These are phyloP conservation scores for Synergus laeviventris DNA, from an alignment of 2,888 invertebrate species.

Conservation along the genomic window DNA sequence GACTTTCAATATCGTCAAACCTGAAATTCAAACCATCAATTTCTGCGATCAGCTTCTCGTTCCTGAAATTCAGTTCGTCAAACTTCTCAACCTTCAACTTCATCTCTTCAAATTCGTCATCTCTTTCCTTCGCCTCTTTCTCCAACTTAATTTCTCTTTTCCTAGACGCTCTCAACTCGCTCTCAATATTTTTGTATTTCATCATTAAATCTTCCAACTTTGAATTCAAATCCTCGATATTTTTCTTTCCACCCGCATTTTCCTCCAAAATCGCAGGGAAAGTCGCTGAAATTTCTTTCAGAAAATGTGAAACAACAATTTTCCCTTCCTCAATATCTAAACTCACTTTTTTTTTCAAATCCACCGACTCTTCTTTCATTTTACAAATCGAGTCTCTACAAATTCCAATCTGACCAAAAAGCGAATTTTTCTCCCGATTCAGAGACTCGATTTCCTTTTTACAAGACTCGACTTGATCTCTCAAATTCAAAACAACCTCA, in stretches of 20 bases:
- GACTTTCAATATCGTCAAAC: conserved; percentile 57
- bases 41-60: conserved; percentile 62
- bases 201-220: conserved; percentile 45
- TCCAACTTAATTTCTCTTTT: conserved; percentile 43
- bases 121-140: conserved; percentile 49
- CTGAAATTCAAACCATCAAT: conserved; percentile 63
- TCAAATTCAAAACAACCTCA: conserved; percentile 57
- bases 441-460: conserved; percentile 56
- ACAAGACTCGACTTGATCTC: conserved; percentile 60
- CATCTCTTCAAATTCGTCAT: conserved; percentile 50
- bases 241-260: conserved; percentile 42
- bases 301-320: conserved; percentile 50
- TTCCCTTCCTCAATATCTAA: conserved; percentile 49
- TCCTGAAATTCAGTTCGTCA: conserved; percentile 56
- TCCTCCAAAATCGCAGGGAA: conserved; percentile 43
- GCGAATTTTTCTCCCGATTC: conserved; percentile 57
- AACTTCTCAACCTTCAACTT: conserved; percentile 49
- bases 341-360: conserved; percentile 54
- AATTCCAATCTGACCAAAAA: conserved; percentile 58
- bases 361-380: conserved; percentile 58
- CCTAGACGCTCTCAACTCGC: conserved; percentile 44
- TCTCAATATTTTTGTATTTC: conserved; percentile 32
- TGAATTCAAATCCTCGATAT: conserved; percentile 31
- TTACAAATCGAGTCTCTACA: conserved; percentile 55
- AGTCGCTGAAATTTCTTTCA: conserved; percentile 43